Evolutionary conservation across 2,113 vertebrate species (phyloP).

Genomic region (Rynchops niger): DNA sequence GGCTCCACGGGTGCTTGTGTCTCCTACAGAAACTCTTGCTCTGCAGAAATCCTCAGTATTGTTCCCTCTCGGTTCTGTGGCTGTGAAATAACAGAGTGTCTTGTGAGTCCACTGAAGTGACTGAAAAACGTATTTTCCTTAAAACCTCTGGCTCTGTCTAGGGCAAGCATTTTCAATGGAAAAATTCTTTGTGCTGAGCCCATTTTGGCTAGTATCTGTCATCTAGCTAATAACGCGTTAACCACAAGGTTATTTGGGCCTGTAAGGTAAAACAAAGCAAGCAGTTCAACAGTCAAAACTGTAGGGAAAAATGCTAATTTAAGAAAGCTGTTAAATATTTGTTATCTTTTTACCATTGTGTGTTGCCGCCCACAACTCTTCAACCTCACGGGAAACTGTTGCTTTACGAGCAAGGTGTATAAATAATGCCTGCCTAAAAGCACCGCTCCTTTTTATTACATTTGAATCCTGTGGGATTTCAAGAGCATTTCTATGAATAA

Average conservation of each 20-base stretch:
- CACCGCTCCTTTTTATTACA: conserved; percentile 23
- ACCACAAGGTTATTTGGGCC: conserved; percentile 18
- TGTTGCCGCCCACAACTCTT: background rate
- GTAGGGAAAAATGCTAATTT: background rate
- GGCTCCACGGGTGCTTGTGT: background rate
- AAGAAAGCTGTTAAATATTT: conserved; percentile 45
- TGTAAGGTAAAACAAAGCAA: conserved; percentile 38
- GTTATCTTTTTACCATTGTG: conserved; percentile 14
- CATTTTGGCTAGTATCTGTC: background rate
- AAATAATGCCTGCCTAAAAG: conserved; percentile 49
- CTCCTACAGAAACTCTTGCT: background rate
- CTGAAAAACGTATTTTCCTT: background rate
- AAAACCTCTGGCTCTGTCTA: background rate
- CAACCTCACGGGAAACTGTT: conserved; percentile 13
- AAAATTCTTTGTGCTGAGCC: conserved; percentile 29
- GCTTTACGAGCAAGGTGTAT: conserved; percentile 59
- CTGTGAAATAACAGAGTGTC: background rate
- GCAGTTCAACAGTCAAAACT: background rate
- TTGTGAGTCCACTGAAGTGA: background rate
- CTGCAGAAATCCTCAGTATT: background rate
- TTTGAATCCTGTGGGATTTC: conserved; percentile 68
- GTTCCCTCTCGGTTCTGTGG: background rate
- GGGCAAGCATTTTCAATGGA: background rate
- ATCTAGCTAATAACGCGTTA: background rate
- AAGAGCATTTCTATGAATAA: conserved; percentile 64